Evolutionary conservation across 2,888 invertebrate genomes (phyloP).

Genomic region (Eurytoma californica): DNA sequence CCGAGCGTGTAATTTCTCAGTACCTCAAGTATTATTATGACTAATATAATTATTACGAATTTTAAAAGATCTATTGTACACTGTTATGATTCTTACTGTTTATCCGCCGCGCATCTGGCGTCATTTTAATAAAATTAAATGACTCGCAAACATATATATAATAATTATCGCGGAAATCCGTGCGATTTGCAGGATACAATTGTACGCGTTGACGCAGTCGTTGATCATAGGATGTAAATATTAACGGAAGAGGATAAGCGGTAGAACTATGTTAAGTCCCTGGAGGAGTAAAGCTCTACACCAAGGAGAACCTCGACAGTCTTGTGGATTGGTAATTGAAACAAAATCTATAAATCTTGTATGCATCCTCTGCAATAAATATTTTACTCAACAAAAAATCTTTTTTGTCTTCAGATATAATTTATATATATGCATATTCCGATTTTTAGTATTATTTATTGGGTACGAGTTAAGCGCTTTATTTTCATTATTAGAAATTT

Average conservation of each 20-base stretch:
- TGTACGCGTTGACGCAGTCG: not conserved
- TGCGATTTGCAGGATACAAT: not conserved
- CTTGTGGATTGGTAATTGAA: constrained; percentile 2
- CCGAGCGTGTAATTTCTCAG: constrained; percentile 64
- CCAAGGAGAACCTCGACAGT: not conserved
- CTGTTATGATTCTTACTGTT: constrained; percentile 23
- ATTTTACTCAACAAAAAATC: constrained; percentile 40
- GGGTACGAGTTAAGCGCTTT: not conserved
- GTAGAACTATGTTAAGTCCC: constrained; percentile 11
- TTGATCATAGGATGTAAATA: not conserved
- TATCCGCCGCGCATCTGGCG: not conserved
- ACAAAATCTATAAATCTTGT: constrained; percentile 23
- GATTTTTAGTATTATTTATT: not conserved
- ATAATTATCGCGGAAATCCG: constrained; percentile 9
- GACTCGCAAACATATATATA: not conserved
- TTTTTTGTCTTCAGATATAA: not conserved
- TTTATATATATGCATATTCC: not conserved
- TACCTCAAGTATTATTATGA: constrained; percentile 64
- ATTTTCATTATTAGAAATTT: not conserved
- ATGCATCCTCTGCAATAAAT: constrained; percentile 50
- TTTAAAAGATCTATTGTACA: constrained; percentile 13
- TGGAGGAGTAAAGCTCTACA: constrained; percentile 1
- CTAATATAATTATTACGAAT: constrained; percentile 32
- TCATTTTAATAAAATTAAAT: constrained; percentile 11
- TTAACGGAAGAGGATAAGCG: not conserved